Percentiles rank a stretch among this genome's conserved stretches.
phyloP scores from a whole-genome alignment of 2,797 vertebrate species.

The Diceros bicornis region DNA sequence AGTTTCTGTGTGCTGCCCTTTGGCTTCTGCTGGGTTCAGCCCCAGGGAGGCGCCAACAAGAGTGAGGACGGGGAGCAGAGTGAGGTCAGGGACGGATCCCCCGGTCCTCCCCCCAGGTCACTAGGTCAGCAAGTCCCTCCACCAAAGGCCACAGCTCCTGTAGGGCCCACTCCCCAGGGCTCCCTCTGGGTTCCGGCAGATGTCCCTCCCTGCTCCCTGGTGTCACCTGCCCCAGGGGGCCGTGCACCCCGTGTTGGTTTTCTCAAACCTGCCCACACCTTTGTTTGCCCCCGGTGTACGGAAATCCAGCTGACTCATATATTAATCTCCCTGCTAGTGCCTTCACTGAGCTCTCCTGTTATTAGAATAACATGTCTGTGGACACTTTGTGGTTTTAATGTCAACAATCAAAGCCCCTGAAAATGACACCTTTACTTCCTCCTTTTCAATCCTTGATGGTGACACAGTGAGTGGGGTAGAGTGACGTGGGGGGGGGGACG shows the following conservation, averaged over 20 bases:
- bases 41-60: too few relatives aligned
- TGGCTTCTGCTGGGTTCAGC: not conserved
- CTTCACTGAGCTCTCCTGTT: not conserved
- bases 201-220: not conserved
- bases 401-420: not conserved
- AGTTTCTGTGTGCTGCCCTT: not conserved
- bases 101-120: not conserved
- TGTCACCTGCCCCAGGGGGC: accelerated
- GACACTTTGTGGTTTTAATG: not conserved
- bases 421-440: not conserved
- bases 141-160: not conserved
- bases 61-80: not conserved
- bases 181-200: not conserved
- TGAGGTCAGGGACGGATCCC: not conserved
- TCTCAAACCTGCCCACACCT: not conserved
- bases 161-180: too few relatives aligned
- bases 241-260: accelerated
- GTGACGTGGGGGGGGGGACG: too few relatives aligned
- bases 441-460: not conserved
- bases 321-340: not conserved
- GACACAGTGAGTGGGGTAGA: not conserved
- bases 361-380: not conserved
- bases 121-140: not conserved
- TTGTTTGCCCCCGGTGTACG: not conserved
- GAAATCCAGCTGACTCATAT: not conserved